Percentiles rank a stretch among this genome's conserved stretches.
These are phyloP conservation scores for Acanthosoma haemorrhoidale DNA, from an alignment of 2,888 invertebrate genomes.

Conservation along the genomic window DNA sequence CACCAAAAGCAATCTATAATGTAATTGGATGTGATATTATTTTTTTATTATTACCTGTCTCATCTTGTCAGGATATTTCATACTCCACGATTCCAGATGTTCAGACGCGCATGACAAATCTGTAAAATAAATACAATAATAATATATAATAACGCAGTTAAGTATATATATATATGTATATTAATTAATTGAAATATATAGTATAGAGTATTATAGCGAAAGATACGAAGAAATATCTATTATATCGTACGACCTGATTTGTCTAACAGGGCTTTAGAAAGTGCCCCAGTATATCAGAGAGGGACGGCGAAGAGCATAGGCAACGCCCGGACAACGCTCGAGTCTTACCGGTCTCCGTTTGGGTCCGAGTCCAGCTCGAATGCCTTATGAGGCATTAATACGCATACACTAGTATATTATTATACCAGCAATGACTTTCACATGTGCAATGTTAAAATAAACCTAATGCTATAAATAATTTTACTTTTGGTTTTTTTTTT, in stretches of 20 bases:
- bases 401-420: no score
- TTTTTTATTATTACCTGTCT: constrained; percentile 33
- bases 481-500: no score
- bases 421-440: no score
- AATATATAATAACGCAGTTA: neutral
- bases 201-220: neutral
- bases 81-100: constrained; percentile 15
- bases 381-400: no score
- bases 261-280: neutral
- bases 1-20: no score
- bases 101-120: constrained; percentile 26
- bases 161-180: neutral
- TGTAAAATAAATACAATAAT: neutral
- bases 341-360: neutral
- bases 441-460: no score
- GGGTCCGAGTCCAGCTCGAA: no score
- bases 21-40: neutral
- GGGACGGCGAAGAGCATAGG: neutral
- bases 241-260: neutral
- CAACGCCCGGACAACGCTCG: neutral
- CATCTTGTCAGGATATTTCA: constrained; percentile 40
- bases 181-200: neutral
- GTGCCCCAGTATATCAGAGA: neutral
- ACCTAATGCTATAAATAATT: no score
- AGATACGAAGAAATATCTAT: no score